phyloP scores from a whole-genome alignment of 2,888 invertebrate species.

The Trissolcus japonicus region DNA sequence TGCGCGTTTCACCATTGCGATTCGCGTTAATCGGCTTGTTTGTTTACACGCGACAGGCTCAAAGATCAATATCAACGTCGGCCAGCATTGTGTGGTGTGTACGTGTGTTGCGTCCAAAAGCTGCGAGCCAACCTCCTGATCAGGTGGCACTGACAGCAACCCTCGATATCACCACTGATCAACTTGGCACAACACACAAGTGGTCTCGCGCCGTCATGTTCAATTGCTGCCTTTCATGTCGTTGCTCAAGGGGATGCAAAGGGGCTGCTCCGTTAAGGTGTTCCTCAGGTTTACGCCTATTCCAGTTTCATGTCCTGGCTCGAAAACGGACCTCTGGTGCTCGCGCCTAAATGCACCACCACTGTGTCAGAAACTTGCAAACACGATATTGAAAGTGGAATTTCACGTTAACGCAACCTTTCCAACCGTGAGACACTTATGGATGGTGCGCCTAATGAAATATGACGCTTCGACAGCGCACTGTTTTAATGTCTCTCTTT shows the following conservation, averaged over 20 bases:
- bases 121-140: conserved; percentile 20
- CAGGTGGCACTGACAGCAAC: conserved; percentile 34
- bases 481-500: too few species aligned
- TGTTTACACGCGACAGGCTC: conserved; percentile 44
- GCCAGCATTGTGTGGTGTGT: conserved; percentile 32
- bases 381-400: too few species aligned
- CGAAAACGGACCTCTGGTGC: neutral
- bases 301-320: conserved; percentile 3
- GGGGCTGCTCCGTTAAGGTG: conserved; percentile 46
- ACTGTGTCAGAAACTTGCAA: too few species aligned
- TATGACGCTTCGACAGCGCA: too few species aligned
- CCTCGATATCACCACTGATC: conserved; percentile 24
- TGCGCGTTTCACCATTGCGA: conserved; percentile 15
- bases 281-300: conserved; percentile 51
- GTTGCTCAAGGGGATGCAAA: conserved; percentile 12
- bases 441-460: too few species aligned
- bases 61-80: conserved; percentile 38
- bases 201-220: conserved; percentile 28
- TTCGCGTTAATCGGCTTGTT: conserved; percentile 25
- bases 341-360: neutral
- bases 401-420: too few species aligned
- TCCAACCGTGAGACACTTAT: too few species aligned
- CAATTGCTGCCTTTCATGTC: conserved; percentile 10
- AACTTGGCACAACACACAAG: conserved; percentile 13
- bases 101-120: conserved; percentile 23